Conservation (phyloP, 2,888 invertebrate genomes). For the Thecocarcelia acutangulata region DNA sequence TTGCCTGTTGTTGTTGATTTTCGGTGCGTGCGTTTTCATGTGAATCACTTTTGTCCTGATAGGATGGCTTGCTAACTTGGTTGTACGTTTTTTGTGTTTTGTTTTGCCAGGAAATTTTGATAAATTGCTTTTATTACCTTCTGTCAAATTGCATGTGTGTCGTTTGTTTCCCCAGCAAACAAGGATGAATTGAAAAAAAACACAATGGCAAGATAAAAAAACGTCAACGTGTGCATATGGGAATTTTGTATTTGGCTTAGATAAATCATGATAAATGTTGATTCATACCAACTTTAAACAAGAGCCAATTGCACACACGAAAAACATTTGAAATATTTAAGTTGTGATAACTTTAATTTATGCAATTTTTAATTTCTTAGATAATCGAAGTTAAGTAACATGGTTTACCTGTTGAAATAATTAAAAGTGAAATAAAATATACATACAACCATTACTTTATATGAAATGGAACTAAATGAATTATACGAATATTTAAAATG, state of each 20-base stretch:
- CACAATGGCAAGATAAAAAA: slow-evolving; percentile 6
- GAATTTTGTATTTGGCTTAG: slow-evolving; percentile 64
- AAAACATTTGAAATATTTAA: not conserved
- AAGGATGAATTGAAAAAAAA: slow-evolving; percentile 59
- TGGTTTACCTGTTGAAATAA: too few relatives aligned
- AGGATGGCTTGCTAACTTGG: slow-evolving; percentile 47
- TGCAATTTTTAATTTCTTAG: too few relatives aligned
- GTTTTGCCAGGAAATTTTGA: slow-evolving; percentile 73
- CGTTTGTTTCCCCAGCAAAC: slow-evolving; percentile 69
- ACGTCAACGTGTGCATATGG: slow-evolving; percentile 64
- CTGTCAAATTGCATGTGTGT: slow-evolving; percentile 71
- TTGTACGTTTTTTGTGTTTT: slow-evolving; percentile 18
- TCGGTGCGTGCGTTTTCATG: not conserved
- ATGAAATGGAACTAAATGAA: too few relatives aligned
- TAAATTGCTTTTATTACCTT: slow-evolving; percentile 78
- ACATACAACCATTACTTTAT: too few relatives aligned
- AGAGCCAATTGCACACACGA: slow-evolving; percentile 17
- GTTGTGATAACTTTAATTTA: too few relatives aligned
- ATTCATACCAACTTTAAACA: slow-evolving; percentile 36
- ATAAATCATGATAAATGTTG: slow-evolving; percentile 76
- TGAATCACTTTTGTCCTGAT: slow-evolving; percentile 22
- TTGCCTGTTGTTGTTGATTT: slow-evolving; percentile 38
- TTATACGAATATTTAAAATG: too few relatives aligned
- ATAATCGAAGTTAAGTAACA: too few relatives aligned
- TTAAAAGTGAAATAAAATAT: too few relatives aligned